phyloP scores from a whole-genome alignment of 2,797 vertebrate genomes.

The Brotula barbata region DNA sequence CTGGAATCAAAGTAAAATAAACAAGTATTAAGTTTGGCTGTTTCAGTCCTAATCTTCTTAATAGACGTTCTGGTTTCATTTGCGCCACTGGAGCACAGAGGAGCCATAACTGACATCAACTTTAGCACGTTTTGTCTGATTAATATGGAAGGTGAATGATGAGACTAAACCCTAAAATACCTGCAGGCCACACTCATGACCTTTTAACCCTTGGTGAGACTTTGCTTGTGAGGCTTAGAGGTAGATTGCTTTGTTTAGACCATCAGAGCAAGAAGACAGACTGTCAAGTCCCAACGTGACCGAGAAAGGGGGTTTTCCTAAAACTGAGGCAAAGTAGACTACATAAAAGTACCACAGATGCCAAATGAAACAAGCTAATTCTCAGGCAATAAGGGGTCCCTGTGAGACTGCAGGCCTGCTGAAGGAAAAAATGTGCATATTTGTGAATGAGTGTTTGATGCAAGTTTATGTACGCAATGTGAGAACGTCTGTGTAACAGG shows the following conservation, averaged over 20 bases:
- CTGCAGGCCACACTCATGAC: slow-evolving; percentile 57
- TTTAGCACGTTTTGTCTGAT: neutral
- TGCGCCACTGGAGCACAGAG: slow-evolving; percentile 5
- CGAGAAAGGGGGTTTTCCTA: slow-evolving; percentile 49
- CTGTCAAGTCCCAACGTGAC: slow-evolving; percentile 57
- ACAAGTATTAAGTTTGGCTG: slow-evolving; percentile 18
- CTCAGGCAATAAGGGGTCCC: slow-evolving; percentile 46
- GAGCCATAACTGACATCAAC: neutral
- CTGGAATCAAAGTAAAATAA: slow-evolving; percentile 30
- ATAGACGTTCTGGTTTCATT: slow-evolving; percentile 28
- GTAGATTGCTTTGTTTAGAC: slow-evolving; percentile 30
- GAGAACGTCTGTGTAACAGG: slow-evolving; percentile 8
- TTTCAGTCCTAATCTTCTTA: slow-evolving; percentile 11
- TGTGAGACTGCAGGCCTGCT: slow-evolving; percentile 25
- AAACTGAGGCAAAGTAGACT: slow-evolving; percentile 36
- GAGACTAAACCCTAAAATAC: slow-evolving; percentile 10
- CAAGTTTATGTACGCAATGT: slow-evolving; percentile 7
- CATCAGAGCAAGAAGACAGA: slow-evolving; percentile 29
- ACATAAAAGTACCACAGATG: slow-evolving; percentile 35
- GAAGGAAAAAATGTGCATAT: slow-evolving; percentile 38
- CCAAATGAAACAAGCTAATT: slow-evolving; percentile 63
- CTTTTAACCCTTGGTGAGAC: slow-evolving; percentile 62
- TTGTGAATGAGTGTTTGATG: slow-evolving; percentile 53
- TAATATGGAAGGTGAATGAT: neutral
- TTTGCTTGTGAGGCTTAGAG: slow-evolving; percentile 42